Evolutionary conservation across 2,888 invertebrate genomes (phyloP).

Genomic region (Sphaerophoria rueppellii): DNA sequence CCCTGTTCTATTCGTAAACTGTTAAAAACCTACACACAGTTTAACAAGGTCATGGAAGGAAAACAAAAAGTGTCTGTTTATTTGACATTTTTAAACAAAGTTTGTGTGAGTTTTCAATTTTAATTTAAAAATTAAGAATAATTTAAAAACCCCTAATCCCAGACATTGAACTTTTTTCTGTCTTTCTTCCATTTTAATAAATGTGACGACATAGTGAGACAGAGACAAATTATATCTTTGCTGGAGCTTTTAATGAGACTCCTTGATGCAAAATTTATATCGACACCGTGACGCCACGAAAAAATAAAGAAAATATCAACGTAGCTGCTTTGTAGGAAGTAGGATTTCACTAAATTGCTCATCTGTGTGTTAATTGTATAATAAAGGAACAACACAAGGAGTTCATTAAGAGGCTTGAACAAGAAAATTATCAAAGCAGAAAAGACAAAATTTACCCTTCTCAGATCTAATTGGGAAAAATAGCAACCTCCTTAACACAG

Average conservation of each 20-base stretch:
- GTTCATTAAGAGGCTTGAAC: conserved; percentile 28
- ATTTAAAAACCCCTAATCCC: not conserved
- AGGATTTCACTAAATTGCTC: conserved; percentile 26
- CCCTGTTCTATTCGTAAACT: not conserved
- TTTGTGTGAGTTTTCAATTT: not conserved
- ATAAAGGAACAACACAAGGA: conserved; percentile 33
- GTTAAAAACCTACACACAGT: not conserved
- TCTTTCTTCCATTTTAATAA: not conserved
- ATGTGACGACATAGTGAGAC: not conserved
- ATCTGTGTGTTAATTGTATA: conserved; percentile 34
- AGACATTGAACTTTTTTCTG: not conserved
- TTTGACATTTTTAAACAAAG: not conserved
- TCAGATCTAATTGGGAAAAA: not conserved
- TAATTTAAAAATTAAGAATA: too few species aligned
- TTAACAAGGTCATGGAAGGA: not conserved
- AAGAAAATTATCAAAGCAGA: conserved; percentile 23
- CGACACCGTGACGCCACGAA: conserved; percentile 26
- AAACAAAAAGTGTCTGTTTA: too few species aligned
- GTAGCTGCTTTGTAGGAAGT: not conserved
- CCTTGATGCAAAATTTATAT: conserved; percentile 9
- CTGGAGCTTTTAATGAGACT: conserved; percentile 20
- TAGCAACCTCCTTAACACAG: not conserved
- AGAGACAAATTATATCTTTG: conserved; percentile 24
- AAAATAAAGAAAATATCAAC: not conserved
- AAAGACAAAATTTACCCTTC: not conserved